Conservation (phyloP, 2,797 vertebrate species). For the Uromys caudimaculatus region DNA sequence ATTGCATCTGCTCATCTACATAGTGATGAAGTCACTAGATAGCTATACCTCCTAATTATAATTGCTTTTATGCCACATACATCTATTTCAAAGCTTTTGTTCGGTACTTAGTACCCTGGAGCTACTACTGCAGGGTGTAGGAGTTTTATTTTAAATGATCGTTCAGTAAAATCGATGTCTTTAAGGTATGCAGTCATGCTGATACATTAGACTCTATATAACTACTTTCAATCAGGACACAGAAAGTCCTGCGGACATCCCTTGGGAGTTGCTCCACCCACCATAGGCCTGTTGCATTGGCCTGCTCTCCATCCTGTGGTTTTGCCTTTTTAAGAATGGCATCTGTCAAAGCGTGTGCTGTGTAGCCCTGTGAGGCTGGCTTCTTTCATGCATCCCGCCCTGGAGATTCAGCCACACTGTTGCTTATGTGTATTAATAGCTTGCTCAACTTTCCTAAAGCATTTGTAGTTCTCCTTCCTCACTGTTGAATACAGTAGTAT, state of each 20-base stretch:
- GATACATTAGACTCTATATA: not conserved
- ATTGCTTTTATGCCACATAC: conserved; percentile 8
- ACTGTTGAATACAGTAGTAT: accelerated
- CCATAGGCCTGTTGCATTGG: not conserved
- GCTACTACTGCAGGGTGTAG: conserved; percentile 25
- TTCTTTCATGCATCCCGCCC: not conserved
- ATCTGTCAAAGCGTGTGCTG: not conserved
- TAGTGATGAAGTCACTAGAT: not conserved
- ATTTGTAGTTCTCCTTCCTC: not conserved
- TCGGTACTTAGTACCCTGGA: not conserved
- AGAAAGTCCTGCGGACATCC: not conserved
- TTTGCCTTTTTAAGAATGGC: not conserved
- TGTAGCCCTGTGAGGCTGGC: not conserved
- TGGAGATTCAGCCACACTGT: not conserved
- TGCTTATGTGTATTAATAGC: accelerated
- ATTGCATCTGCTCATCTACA: conserved; percentile 25
- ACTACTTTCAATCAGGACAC: not conserved
- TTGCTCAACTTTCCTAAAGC: too few relatives aligned
- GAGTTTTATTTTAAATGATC: conserved; percentile 48
- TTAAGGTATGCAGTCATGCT: not conserved
- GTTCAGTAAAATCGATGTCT: not conserved
- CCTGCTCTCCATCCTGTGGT: not conserved
- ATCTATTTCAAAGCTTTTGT: not conserved
- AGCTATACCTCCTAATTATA: not conserved
- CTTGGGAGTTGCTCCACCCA: not conserved